These are phyloP conservation scores for Anguilla marmorata DNA, from an alignment of 2,797 vertebrate species.

Conservation along the genomic window DNA sequence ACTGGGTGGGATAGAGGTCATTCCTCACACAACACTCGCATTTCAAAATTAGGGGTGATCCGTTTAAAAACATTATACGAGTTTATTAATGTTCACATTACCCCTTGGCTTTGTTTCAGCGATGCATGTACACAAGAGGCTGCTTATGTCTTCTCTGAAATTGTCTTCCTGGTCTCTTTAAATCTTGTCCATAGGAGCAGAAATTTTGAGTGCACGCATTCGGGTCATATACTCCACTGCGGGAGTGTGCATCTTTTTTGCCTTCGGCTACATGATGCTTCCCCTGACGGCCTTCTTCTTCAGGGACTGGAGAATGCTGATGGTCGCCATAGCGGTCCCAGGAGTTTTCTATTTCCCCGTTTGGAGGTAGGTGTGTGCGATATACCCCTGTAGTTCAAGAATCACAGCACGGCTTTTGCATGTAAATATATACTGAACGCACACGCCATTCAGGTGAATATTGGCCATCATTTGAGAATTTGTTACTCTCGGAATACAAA, in stretches of 20 bases:
- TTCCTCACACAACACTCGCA: background rate
- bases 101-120: background rate
- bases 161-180: slow-evolving; percentile 11
- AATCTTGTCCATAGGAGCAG: slow-evolving; percentile 71
- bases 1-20: too few species aligned
- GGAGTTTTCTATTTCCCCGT: slow-evolving; percentile 74
- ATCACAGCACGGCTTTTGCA: slow-evolving; percentile 26
- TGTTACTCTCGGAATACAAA: background rate
- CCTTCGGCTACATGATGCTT: slow-evolving; percentile 81
- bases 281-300: slow-evolving; percentile 78
- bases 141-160: background rate
- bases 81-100: background rate
- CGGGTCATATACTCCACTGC: slow-evolving; percentile 80
- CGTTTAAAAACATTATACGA: background rate
- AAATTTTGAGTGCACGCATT: slow-evolving; percentile 77
- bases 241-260: slow-evolving; percentile 82
- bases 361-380: slow-evolving; percentile 77
- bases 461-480: background rate
- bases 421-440: slow-evolving; percentile 66
- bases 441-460: fast-evolving
- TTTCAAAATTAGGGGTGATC: background rate
- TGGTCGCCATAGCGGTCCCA: slow-evolving; percentile 73
- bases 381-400: slow-evolving; percentile 29
- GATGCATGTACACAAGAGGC: background rate
- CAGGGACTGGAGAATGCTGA: slow-evolving; percentile 76